phyloP scores from a whole-genome alignment of 2,797 vertebrate species.

The Botia almorhae region DNA sequence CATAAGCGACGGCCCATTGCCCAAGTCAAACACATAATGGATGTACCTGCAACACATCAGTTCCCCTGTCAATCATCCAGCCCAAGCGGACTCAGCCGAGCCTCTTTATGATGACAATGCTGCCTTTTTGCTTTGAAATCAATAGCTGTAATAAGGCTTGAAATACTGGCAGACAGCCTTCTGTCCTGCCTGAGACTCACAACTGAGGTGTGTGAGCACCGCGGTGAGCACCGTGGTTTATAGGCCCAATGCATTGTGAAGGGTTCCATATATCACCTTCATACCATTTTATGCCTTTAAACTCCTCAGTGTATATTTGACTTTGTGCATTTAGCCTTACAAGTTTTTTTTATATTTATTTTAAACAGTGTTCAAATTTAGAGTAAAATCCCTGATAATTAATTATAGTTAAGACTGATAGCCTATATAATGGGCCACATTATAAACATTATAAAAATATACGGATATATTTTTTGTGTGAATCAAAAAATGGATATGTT shows the following conservation, averaged over 20 bases:
- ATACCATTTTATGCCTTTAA: neutral
- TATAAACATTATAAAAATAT: neutral
- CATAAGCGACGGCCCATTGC: constrained; percentile 93
- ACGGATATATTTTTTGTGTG: neutral
- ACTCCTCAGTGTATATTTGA: neutral
- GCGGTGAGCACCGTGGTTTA: constrained; percentile 24
- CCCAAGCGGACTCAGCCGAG: constrained; percentile 40
- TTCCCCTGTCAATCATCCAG: constrained; percentile 38
- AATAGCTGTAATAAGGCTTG: constrained; percentile 49
- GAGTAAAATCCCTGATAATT: neutral
- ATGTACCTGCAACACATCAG: constrained; percentile 83
- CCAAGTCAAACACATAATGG: constrained; percentile 96
- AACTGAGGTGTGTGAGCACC: neutral
- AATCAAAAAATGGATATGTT: neutral
- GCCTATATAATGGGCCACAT: neutral
- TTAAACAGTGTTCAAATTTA: neutral
- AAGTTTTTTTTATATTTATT: neutral
- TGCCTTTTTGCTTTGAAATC: constrained; percentile 47
- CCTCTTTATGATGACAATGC: constrained; percentile 47
- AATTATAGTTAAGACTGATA: neutral
- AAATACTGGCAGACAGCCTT: constrained; percentile 41
- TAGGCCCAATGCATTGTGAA: neutral
- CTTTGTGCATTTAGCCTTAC: neutral
- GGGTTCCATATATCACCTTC: constrained; percentile 6
- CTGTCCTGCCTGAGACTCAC: constrained; percentile 22